Conservation (phyloP, 2,888 invertebrate species). For the Malthinus flaveolus region DNA sequence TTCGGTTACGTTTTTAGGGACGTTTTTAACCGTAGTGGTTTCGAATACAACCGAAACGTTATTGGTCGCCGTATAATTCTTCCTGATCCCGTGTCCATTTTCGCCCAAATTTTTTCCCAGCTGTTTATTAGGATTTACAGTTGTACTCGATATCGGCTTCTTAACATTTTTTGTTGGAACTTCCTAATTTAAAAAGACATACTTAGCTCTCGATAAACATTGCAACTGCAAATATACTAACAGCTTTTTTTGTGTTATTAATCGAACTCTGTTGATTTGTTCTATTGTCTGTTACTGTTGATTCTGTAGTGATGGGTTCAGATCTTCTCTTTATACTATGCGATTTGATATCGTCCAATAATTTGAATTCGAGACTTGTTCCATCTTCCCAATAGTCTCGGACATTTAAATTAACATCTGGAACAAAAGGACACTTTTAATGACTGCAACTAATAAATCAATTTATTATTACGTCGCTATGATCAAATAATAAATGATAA, state of each 20-base stretch:
- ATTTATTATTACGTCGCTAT: too few relatives aligned
- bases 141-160: not conserved
- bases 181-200: not conserved
- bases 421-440: not conserved
- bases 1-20: conserved; percentile 25
- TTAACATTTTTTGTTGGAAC: not conserved
- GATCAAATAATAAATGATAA: too few relatives aligned
- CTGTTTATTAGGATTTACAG: conserved; percentile 15
- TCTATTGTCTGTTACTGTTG: conserved; percentile 5
- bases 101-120: conserved; percentile 50
- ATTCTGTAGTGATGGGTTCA: not conserved
- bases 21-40: conserved; percentile 6
- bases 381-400: conserved; percentile 1
- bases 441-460: too few relatives aligned
- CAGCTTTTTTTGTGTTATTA: conserved; percentile 4
- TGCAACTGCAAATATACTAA: not conserved
- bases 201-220: not conserved
- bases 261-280: conserved; percentile 6
- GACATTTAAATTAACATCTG: conserved; percentile 21
- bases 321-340: conserved; percentile 17
- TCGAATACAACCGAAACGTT: not conserved
- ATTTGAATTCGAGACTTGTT: conserved; percentile 10
- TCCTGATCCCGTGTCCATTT: conserved; percentile 57
- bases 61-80: conserved; percentile 33
- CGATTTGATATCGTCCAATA: conserved; percentile 5